Evolutionary conservation across 2,113 vertebrate species (phyloP).

Genomic region (Platysternon megacephalum): DNA sequence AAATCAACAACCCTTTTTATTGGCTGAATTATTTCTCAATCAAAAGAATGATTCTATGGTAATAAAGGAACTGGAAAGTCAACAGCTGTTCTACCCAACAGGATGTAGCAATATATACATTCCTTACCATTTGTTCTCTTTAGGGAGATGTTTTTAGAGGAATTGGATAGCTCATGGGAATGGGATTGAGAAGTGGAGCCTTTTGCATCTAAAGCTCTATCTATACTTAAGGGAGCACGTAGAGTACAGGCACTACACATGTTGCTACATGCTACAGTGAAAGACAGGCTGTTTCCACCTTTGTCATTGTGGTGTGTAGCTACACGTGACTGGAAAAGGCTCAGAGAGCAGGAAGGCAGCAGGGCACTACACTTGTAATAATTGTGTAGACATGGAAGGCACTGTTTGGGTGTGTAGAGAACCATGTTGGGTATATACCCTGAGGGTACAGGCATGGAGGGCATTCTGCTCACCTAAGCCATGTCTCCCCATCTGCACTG

Average conservation of each 20-base stretch:
- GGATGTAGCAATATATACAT: accelerated
- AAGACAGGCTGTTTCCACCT: background rate
- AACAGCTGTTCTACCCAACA: background rate
- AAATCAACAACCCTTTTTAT: background rate
- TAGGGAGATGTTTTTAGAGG: accelerated
- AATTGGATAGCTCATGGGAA: background rate
- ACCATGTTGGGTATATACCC: too few relatives aligned
- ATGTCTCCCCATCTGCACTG: background rate
- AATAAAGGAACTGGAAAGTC: accelerated
- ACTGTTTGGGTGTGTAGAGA: background rate
- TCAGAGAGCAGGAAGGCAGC: background rate
- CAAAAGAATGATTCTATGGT: too few relatives aligned
- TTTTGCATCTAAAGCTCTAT: background rate
- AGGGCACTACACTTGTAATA: background rate
- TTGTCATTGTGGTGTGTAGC: background rate
- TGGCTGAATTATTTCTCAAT: background rate
- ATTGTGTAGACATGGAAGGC: background rate
- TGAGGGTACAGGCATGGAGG: background rate
- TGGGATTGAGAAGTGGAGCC: background rate
- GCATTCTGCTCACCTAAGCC: background rate
- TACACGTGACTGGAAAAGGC: background rate
- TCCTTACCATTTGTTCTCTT: background rate
- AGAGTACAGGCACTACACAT: background rate
- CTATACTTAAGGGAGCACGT: background rate
- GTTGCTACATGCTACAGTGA: background rate